Evolutionary conservation across 2,113 vertebrate species (phyloP), one percentile per base, ranked within the genome.

Genomic region (Dipodomys merriami): DNA sequence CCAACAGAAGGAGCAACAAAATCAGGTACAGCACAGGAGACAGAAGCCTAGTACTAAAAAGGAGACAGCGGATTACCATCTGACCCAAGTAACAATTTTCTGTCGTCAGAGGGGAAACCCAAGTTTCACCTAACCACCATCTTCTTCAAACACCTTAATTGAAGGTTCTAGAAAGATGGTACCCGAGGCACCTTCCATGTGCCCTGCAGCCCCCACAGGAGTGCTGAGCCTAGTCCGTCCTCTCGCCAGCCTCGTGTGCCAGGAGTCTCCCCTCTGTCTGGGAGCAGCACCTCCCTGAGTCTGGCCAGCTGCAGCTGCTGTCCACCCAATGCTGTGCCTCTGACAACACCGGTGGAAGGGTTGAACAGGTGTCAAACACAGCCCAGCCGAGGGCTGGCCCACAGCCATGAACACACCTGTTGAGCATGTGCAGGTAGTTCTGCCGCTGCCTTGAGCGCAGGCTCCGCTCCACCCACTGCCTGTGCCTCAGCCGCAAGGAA

Each of bases 381-480:
- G 1, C 16, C 22, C 19, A 3, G 13, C 73, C 73, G 0, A 2
- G 18, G 0, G 33, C 3, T 39, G 2, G 19, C 4, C 12, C 74
- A 72, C 69, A 4, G 7, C 68, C 80, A 27, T 77, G 1, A 3
- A 74, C 18, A 8, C 35, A 98, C 98, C 98, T 98, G 82, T 22
- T 90, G 5, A 97, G 33, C 98, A 98, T 97, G 8, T 97, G 96
- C 7, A 97, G 53, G 64, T 97, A 98, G 89, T 98, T 98, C 53
- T 94, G 97, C 46, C 98, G 97, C 95, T 98, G 98, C 20, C 98
- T 97, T 0, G 98, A 98, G 3, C 97, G 98, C 11, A 98, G 94
- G 0, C 33, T 83, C 67, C 91, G 98, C 53, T 83, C 94, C 11
- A 94, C 57, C 98, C 98, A 98, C 91, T 98, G 98, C 7, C 19